Percentiles rank a stretch among this genome's conserved stretches.
These are phyloP conservation scores for Bufo bufo DNA, from an alignment of 2,113 vertebrate genomes.

Conservation along the genomic window DNA sequence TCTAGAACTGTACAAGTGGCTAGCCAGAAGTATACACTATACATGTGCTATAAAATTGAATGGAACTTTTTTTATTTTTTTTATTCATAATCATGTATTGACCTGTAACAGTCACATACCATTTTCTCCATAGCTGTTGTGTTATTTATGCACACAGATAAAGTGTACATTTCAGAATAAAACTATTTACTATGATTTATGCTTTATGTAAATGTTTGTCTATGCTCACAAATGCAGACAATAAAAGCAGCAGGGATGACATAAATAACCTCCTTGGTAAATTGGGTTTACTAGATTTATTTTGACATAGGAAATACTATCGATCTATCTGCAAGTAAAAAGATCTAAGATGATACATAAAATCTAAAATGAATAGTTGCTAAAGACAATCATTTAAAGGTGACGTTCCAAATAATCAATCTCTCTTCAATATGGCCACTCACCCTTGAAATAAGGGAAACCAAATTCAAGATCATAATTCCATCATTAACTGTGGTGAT, in stretches of 20 bases:
- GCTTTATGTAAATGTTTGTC: background rate
- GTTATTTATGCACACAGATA: background rate
- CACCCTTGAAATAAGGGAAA: slow-evolving; percentile 54
- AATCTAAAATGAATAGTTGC: slow-evolving; percentile 12
- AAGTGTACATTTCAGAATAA: background rate
- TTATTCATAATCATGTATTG: background rate
- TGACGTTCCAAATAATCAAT: background rate
- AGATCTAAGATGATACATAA: slow-evolving; percentile 28
- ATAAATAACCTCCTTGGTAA: slow-evolving; percentile 30
- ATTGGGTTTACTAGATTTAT: slow-evolving; percentile 27
- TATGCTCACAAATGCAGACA: background rate
- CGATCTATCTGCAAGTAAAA: slow-evolving; percentile 14
- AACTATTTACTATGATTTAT: background rate
- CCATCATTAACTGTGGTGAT: slow-evolving; percentile 50
- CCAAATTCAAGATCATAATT: slow-evolving; percentile 60
- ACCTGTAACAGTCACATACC: background rate
- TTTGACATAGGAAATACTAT: slow-evolving; percentile 12
- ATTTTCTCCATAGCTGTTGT: background rate
- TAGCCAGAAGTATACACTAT: background rate
- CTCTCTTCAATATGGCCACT: slow-evolving; percentile 17
- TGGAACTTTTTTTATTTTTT: background rate
- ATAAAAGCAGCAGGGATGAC: background rate
- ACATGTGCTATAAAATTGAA: background rate
- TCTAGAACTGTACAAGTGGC: background rate
- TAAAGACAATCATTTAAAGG: slow-evolving; percentile 24